Evolutionary conservation across 2,797 vertebrate genomes (phyloP).

Genomic region (Microctenopoma stevenorrisi): DNA sequence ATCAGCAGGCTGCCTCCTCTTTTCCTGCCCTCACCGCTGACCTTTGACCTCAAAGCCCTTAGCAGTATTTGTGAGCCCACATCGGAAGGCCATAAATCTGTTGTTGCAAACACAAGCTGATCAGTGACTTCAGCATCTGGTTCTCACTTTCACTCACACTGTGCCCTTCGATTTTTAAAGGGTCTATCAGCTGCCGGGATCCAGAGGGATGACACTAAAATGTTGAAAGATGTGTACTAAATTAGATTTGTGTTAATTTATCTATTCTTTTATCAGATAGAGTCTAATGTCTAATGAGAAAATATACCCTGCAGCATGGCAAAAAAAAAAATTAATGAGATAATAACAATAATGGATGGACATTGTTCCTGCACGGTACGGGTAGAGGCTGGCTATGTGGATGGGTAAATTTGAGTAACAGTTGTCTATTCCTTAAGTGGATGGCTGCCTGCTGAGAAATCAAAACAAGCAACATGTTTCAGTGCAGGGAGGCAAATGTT

Average conservation of each 20-base stretch:
- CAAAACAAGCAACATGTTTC: too few relatives aligned
- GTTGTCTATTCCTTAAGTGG: too few relatives aligned
- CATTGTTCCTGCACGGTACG: too few relatives aligned
- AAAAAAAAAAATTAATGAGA: too few relatives aligned
- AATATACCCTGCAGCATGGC: too few relatives aligned
- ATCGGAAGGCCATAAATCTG: slow-evolving; percentile 57
- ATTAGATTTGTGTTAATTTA: slow-evolving; percentile 12
- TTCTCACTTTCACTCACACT: slow-evolving; percentile 30
- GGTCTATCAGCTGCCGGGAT: slow-evolving; percentile 16
- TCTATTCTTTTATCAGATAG: slow-evolving; percentile 11
- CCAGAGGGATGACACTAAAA: slow-evolving; percentile 2
- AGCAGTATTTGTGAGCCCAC: slow-evolving; percentile 30
- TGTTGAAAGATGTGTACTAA: background rate
- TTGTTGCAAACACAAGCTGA: slow-evolving; percentile 30
- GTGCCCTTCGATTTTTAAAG: slow-evolving; percentile 14
- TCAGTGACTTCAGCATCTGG: slow-evolving; percentile 32
- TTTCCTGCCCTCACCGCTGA: slow-evolving; percentile 38
- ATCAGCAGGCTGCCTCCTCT: slow-evolving; percentile 37
- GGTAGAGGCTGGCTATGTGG: too few relatives aligned
- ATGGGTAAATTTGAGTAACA: too few relatives aligned
- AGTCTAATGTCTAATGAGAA: background rate
- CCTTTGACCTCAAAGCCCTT: slow-evolving; percentile 44
- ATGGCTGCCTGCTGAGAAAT: too few relatives aligned
- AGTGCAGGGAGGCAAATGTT: background rate
- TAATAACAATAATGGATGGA: too few relatives aligned